Evolutionary conservation across 1,140 invertebrate genomes (phyloP), one percentile per base, ranked within the genome.

Genomic region (Pantala flavescens): DNA sequence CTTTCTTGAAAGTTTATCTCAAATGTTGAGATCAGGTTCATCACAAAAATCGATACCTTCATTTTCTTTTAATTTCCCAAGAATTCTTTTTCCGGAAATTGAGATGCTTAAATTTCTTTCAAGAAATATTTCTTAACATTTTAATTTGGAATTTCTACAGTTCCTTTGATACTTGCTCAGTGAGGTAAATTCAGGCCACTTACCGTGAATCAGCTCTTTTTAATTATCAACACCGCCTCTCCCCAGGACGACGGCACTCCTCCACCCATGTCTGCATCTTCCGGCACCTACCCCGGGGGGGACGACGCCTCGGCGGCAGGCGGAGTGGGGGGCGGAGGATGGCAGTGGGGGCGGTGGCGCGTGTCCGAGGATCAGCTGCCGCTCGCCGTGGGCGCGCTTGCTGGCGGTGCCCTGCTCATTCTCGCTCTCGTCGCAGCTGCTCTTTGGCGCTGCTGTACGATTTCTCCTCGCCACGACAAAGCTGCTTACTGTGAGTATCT

Each of bases 381-480:
- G 9, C 77, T 86, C 55, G 76, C 86, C 42, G 83, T 85, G 24
- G 85, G 85, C 24, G 82, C 84, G 16, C 84, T 85, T 75, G 83
- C 82, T 74, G 86, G 86, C 19, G 83, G 83, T 23, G 81, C 83
- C 23, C 78, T 87, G 14, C 80, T 87, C 11, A 78, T 86, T 73
- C 80, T 85, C 72, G 77, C 84, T 11, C 76, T 86, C 70, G 77
- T 83, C 74, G 83, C 83, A 9, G 79, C 83, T 42, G 77, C 86
- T 36, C 77, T 86, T 12, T 87, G 86, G 81, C 81, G 84, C 73
- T 86, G 85, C 77, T 87, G 86, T 78, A 80, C 84, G 74, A 81
- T 83, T 79, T 82, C 83, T 11, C 49, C 49, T 16, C 49, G 49
- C 49, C 81, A 82, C 55, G 80, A 81, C 49, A 83, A 85, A 70